Conservation (phyloP, 2,888 invertebrate genomes). For the Pandemis heparana region DNA sequence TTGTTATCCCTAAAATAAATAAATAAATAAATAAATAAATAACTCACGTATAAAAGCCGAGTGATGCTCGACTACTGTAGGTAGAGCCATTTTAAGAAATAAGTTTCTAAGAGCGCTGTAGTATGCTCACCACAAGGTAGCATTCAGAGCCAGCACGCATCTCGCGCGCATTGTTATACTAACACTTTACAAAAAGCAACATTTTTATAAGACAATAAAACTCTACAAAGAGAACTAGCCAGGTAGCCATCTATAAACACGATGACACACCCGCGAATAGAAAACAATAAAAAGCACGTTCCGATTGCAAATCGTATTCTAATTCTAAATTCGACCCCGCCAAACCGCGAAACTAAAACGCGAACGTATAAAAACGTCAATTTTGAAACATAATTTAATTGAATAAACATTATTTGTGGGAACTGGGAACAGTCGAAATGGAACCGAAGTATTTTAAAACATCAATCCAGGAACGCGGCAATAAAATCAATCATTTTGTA, state of each 20-base stretch:
- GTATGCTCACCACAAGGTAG: neutral
- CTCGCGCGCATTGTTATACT: neutral
- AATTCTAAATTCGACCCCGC: constrained; percentile 33
- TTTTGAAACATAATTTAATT: constrained; percentile 44
- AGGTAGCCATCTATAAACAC: constrained; percentile 25
- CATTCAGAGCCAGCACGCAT: neutral
- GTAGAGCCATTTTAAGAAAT: neutral
- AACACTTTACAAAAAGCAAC: constrained; percentile 6
- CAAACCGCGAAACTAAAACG: constrained; percentile 38
- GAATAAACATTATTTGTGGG: constrained; percentile 56
- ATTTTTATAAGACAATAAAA: constrained; percentile 33
- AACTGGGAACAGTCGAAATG: constrained; percentile 60
- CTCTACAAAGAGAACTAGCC: constrained; percentile 26
- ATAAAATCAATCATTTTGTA: constrained; percentile 83
- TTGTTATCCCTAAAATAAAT: no score
- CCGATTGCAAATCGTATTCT: constrained; percentile 29
- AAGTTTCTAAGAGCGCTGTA: neutral
- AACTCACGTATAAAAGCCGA: no score
- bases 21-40: no score
- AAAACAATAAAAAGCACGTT: constrained; percentile 29
- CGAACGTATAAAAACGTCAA: constrained; percentile 42
- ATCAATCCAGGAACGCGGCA: constrained; percentile 70
- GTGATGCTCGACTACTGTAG: neutral
- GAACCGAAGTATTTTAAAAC: constrained; percentile 69
- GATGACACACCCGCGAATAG: constrained; percentile 33